A percentile compares a stretch with the other conserved stretches of the same genome.
These are phyloP conservation scores for Octodonta nipae DNA, from an alignment of 2,888 invertebrate species.

Conservation along the genomic window DNA sequence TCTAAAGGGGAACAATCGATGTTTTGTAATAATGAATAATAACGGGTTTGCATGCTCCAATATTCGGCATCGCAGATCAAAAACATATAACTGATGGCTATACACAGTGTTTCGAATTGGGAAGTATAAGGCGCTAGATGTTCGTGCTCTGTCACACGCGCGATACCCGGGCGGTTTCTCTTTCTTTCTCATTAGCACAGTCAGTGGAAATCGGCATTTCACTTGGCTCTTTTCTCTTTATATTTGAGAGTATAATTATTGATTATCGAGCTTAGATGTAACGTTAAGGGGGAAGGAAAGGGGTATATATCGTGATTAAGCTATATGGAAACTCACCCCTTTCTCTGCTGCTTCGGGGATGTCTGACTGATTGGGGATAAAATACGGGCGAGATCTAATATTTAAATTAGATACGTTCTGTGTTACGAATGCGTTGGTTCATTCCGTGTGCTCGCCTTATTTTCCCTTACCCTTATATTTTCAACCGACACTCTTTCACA, in stretches of 20 bases:
- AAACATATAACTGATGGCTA: slow-evolving; percentile 19
- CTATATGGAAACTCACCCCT: slow-evolving; percentile 44
- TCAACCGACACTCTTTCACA: slow-evolving; percentile 14
- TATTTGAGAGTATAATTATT: slow-evolving; percentile 50
- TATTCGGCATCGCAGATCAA: slow-evolving; percentile 20
- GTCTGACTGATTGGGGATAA: slow-evolving; percentile 36
- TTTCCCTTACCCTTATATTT: slow-evolving; percentile 13
- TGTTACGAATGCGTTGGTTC: slow-evolving; percentile 8
- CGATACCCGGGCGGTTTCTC: slow-evolving; percentile 6
- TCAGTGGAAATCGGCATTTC: slow-evolving; percentile 29
- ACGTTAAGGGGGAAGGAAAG: slow-evolving; percentile 32
- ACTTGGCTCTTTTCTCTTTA: slow-evolving; percentile 38
- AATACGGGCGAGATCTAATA: slow-evolving; percentile 37
- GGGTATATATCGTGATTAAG: slow-evolving; percentile 39
- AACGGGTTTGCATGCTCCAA: slow-evolving; percentile 21
- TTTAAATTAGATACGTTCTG: slow-evolving; percentile 33
- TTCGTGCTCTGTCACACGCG: slow-evolving; percentile 1
- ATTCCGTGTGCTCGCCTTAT: slow-evolving; percentile 10
- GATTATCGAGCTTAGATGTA: slow-evolving; percentile 41
- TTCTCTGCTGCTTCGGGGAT: slow-evolving; percentile 30
- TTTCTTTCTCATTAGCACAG: slow-evolving; percentile 24
- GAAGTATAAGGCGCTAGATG: slow-evolving; percentile 1
- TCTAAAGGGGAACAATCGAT: slow-evolving; percentile 20
- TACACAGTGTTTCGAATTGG: slow-evolving; percentile 8
- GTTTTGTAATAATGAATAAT: slow-evolving; percentile 20